Evolutionary conservation across 2,888 invertebrate species (phyloP), one percentile per base, ranked within the genome.

Genomic region (Pollenia angustigena): DNA sequence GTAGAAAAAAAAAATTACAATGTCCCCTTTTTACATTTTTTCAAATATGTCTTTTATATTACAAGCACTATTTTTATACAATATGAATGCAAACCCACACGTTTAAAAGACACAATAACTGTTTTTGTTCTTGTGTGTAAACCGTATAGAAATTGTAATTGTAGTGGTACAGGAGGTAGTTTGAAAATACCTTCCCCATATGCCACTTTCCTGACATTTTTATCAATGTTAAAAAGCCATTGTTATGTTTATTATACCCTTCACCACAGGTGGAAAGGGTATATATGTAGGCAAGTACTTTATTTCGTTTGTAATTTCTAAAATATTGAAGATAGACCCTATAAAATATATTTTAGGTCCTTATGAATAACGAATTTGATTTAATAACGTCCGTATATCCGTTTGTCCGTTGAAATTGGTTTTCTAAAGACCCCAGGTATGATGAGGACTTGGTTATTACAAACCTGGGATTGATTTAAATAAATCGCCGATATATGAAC

Each of bases 201-300:
- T 74, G 46, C 60, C 48, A 42, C 50, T 18, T 32, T 11, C 56
- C 48, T 56, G 56, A 64, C 48, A 81, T 66, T 81, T 64, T 48
- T 48, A 66, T 72, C 54, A 74, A 74, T 74, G 56, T 66, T 72
- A 52, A 72, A 66, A 42, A 64, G n/a, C 64, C 64, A 64, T 56
- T 72, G 56, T 74, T 56, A 16, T 48, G 9, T 62, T 32, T 32
- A 32, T 32, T 32, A 32, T 32, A 32, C 32, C 32, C 32, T 32
- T 32, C 32, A 6, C 6, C 32, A 32, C 32, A 6, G 4, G 32
- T 32, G 32, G 32, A 32, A 32, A 32, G 32, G 32, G 32, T 32
- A 32, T 32, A 23, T 23, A 23, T 23, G 2, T 23, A 32, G 4
- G 0, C 6, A 32, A 32, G 32, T 32, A 6, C 0, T 32, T 32